Percentiles rank a stretch among this genome's conserved stretches.
phyloP scores from a whole-genome alignment of 2,113 vertebrate species.

The Phalacrocorax brasilianus region DNA sequence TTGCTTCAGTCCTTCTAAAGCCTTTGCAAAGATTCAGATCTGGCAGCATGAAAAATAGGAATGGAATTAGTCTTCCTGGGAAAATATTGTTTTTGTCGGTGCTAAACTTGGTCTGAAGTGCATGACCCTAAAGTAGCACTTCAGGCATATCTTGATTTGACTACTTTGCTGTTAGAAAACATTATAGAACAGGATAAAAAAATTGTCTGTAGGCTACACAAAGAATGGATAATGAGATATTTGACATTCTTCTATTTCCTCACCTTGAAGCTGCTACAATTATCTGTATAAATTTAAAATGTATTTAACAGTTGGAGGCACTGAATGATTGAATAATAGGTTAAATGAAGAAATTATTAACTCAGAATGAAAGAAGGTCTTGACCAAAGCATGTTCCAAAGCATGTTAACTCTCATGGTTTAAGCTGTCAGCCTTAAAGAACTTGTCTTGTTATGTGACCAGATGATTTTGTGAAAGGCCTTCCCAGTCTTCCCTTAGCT shows the following conservation, averaged over 20 bases:
- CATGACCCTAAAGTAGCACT: neutral
- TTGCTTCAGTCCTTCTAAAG: neutral
- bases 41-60: neutral
- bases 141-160: neutral
- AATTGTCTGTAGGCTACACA: neutral
- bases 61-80: neutral
- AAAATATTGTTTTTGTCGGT: neutral
- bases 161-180: neutral
- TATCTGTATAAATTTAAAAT: neutral
- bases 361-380: neutral
- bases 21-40: neutral
- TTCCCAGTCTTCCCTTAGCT: neutral
- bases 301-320: neutral
- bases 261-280: neutral
- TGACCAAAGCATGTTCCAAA: neutral
- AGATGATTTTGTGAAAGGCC: neutral
- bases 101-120: neutral
- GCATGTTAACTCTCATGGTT: neutral
- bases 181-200: neutral
- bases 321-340: neutral
- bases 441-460: neutral
- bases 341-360: neutral
- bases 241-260: neutral
- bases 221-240: neutral
- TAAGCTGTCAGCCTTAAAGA: neutral